Evolutionary conservation across 2,888 invertebrate genomes (phyloP), one percentile per base, ranked within the genome.

Genomic region (Caenorhabditis wallacei): DNA sequence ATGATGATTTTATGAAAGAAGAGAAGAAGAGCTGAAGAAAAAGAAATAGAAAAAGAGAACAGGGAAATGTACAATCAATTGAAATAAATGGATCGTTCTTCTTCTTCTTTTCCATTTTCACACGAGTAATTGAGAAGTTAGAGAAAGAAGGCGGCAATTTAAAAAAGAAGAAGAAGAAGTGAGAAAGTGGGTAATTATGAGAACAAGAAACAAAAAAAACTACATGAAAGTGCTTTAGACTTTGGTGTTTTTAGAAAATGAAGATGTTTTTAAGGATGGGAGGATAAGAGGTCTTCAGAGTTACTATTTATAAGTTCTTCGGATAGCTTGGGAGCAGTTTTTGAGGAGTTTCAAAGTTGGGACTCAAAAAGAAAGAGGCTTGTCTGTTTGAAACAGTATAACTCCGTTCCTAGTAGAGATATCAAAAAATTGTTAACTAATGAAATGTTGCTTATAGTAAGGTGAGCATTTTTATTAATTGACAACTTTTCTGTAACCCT

Each of bases 161-260:
- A 43, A 63, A 72, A 63, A 57, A 35, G 43, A 46, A 24, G 18
- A 26, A 54, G 10, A 26, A 35, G 53, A 51, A 51, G 70, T 46
- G 70, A 48, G 57, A 61, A 48, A 61, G 61, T 51, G 71, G 35
- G 53, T 54, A 72, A 72, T 72, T 72, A 72, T 72, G 40, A 72
- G 51, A 37, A 63, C 26, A 53, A 53, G 40, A 51, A 3, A n/a
- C 20, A 51, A 35, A 20, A 37, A 57, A 48, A 26, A 20, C 26
- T 22, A 48, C n/a, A 48, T 18, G 13, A 18, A 51, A 71, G 71
- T 71, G 59, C 51, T 71, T 61, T 51, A 59, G 71, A 59, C 71
- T 59, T 59, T 71, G 71, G 51, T 51, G 43, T 43, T 69, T 69
- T 56, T 16, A n/a, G 26, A 35, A 37, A 40, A n/a, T n/a, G 20